Evolutionary conservation across 1,140 invertebrate genomes (phyloP), one percentile per base, ranked within the genome.

Genomic region (Hermatobates lingyangjiaoensis): DNA sequence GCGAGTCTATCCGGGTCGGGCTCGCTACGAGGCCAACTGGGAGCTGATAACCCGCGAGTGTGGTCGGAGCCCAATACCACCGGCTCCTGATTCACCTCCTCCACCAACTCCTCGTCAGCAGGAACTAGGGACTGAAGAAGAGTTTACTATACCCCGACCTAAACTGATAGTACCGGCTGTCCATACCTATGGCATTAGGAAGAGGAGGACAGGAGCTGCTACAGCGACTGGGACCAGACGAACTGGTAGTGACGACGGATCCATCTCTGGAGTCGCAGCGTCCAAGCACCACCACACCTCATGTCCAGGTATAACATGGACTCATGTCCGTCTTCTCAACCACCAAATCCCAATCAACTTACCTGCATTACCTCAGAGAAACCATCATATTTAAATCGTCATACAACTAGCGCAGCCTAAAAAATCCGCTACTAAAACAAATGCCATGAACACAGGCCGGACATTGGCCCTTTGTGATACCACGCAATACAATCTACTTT

Each of bases 1-100:
- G 45, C 76, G 83, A 66, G 79, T 79, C 60, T 83, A 85, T 66
- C 83, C 83, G 15, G 83, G 82, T 51, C 79, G 81, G 66, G 82
- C 77, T 80, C 71, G 82, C 27, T 87, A 87, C 64, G 83, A 84
- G 58, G 81, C 82, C 38, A 87, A 83, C 59, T 87, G 84, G 84
- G 71, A 80, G 45, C 80, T 81, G 58, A 73, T 78, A 3, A 64
- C 65, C 47, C 46, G 56, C 12, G 50, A 55, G 34, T 57, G 58
- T 56, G 54, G 54, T 25, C 45, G 51, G 53, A 59, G 30, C 58
- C 60, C 2, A 63, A 62, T 45, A 60, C 65, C 18, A 59, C 55
- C 21, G 46, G 53, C 10, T 51, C 52, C 20, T 48, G 45, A 18
- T 47, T 56, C 52, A 50, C 27, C 21, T 2, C 27, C 27, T 21